Base-by-base conservation (phyloP, 2,113 vertebrate genomes). In the Pelecanus crispus region DNA sequence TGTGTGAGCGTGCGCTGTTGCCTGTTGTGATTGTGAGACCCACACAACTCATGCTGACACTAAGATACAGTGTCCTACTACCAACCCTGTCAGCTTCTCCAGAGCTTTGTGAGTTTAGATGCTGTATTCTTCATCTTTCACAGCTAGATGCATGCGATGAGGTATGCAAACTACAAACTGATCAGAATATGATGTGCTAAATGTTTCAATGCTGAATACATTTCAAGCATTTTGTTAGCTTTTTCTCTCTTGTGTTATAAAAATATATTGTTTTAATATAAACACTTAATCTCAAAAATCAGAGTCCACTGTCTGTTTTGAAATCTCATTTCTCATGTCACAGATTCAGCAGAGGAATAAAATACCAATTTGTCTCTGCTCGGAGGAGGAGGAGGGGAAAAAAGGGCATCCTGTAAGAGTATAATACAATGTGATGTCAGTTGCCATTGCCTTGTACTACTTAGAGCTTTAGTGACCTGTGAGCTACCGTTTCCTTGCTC, bases 391-490 rank as follows among this genome's bases (percentile, higher is more conserved):
- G 10, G 5, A 17, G 2, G n/a, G 44, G 9, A 36, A 52, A 34
- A 53, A 75, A 49, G 61, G 24, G 9, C 59, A 25, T 49, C 59
- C 42, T 84, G 21, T 74, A 90, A 88, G 84, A 47, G 59, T 49
- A 6, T 63, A 66, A 83, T 55, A 6, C 49, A 47, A 86, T 47
- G 47, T 40, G 80, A 80, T 93, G n/a, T 20, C 66, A 29, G 42
- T 56, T 93, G 79, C 61, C 75, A 62, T 49, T 79, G 80, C 55
- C 70, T 96, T 84, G 59, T 72, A 58, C 92, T 84, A 59, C 78
- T 91, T 86, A 88, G 92, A 91, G 86, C 26, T 17, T 45, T 38
- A 59, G 86, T 94, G 94, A 91, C 93, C 82, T 81, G 88, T 80
- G 55, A 88, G 95, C 81, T 65, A 10, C 45, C 10, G 1, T 84